Evolutionary conservation across 1,140 invertebrate species (phyloP).

Genomic region (Drosophila navojoa): DNA sequence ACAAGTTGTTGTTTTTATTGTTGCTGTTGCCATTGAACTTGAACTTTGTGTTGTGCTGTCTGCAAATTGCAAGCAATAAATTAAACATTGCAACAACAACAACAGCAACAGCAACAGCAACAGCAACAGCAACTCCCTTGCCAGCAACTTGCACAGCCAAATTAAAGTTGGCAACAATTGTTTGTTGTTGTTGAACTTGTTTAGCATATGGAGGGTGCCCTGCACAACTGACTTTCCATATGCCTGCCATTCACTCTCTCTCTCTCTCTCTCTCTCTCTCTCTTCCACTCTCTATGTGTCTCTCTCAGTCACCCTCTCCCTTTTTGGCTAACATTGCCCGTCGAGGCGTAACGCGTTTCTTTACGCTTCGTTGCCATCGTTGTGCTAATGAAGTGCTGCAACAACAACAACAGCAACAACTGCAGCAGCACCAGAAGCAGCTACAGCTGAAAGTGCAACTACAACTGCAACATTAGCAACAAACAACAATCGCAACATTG

Average conservation of each 20-base stretch:
- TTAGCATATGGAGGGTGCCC: slow-evolving; percentile 57
- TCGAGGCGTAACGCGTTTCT: slow-evolving; percentile 60
- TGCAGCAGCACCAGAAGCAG: slow-evolving; percentile 17
- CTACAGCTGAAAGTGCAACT: slow-evolving; percentile 24
- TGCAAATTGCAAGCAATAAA: slow-evolving; percentile 65
- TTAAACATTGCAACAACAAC: slow-evolving; percentile 38
- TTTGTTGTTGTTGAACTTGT: slow-evolving; percentile 24
- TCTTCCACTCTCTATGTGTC: background rate
- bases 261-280: slow-evolving; percentile 35
- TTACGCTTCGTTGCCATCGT: slow-evolving; percentile 64
- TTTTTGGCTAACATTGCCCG: slow-evolving; percentile 43
- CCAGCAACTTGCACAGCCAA: slow-evolving; percentile 58
- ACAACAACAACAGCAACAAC: slow-evolving; percentile 44
- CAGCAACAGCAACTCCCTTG: slow-evolving; percentile 3
- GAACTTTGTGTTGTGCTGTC: slow-evolving; percentile 61
- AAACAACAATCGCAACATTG: slow-evolving; percentile 22
- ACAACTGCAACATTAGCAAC: slow-evolving; percentile 27
- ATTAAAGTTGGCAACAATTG: slow-evolving; percentile 64
- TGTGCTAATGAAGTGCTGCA: slow-evolving; percentile 71
- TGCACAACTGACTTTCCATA: slow-evolving; percentile 25
- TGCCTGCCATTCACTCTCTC: slow-evolving; percentile 6
- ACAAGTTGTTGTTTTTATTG: slow-evolving; percentile 4
- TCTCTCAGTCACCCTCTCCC: slow-evolving; percentile 29
- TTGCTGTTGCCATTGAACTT: slow-evolving; percentile 67
- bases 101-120: slow-evolving; percentile 24